Percentiles rank a stretch among this genome's conserved stretches.
phyloP scores from a whole-genome alignment of 2,888 invertebrate species.

The Tuberolachnus salignus region DNA sequence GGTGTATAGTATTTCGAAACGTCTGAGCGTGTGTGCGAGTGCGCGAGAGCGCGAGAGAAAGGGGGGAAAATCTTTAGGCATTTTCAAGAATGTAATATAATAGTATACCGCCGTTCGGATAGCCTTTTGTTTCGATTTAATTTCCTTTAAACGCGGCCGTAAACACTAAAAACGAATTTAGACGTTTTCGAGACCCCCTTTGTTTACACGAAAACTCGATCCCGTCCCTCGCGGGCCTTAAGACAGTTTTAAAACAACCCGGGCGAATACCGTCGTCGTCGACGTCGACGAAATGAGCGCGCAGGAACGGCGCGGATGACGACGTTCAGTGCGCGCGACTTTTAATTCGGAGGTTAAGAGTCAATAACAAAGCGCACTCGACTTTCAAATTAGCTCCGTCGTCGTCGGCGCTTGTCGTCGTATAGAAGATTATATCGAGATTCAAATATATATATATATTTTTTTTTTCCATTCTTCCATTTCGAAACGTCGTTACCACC shows the following conservation, averaged over 20 bases:
- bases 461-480: no score
- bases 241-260: neutral
- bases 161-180: constrained; percentile 22
- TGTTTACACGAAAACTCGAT: neutral
- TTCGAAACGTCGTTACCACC: no score
- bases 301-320: no score
- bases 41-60: no score
- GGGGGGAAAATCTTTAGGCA: no score
- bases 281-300: no score
- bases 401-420: no score
- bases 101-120: neutral
- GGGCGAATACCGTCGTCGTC: neutral
- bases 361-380: neutral
- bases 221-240: neutral
- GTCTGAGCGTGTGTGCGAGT: no score
- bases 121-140: constrained; percentile 32
- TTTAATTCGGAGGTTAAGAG: neutral
- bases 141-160: constrained; percentile 39
- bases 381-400: neutral
- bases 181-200: neutral
- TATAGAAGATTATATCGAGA: no score
- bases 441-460: no score
- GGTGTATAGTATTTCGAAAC: no score
- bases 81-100: no score
- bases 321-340: neutral